phyloP scores from a whole-genome alignment of 1,140 invertebrate species.

The Hypsibius dujardini region DNA sequence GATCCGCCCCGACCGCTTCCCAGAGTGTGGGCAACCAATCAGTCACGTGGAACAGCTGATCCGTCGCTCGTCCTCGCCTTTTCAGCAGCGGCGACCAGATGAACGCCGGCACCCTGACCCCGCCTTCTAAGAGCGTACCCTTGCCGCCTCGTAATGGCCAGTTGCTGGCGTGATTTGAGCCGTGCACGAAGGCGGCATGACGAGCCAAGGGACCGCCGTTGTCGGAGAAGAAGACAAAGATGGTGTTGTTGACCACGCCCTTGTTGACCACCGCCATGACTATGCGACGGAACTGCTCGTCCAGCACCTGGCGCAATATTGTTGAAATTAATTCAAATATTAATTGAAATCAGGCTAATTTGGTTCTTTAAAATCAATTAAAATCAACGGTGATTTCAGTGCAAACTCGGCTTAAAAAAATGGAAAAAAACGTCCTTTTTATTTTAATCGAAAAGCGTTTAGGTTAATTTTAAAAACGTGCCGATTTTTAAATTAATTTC shows the following conservation, averaged over 20 bases:
- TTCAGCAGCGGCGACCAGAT: slow-evolving; percentile 56
- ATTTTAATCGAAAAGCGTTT: too few relatives aligned
- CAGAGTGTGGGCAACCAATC: slow-evolving; percentile 76
- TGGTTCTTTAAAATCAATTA: too few relatives aligned
- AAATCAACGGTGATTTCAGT: too few relatives aligned
- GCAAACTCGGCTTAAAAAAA: too few relatives aligned
- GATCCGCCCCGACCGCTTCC: slow-evolving; percentile 32
- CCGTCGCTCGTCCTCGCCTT: slow-evolving; percentile 38
- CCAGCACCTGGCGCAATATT: too few relatives aligned
- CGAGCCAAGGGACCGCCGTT: slow-evolving; percentile 52
- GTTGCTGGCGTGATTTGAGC: slow-evolving; percentile 62
- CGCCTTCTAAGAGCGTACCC: slow-evolving; percentile 70
- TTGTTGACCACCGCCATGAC: slow-evolving; percentile 45
- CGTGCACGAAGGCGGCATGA: slow-evolving; percentile 47
- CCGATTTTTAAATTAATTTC: too few relatives aligned
- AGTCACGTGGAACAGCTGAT: slow-evolving; percentile 55
- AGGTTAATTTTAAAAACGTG: too few relatives aligned
- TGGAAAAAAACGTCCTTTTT: too few relatives aligned
- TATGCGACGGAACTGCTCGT: slow-evolving; percentile 62
- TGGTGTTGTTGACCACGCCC: slow-evolving; percentile 53
- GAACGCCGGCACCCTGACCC: slow-evolving; percentile 54
- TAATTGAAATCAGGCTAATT: too few relatives aligned
- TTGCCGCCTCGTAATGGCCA: slow-evolving; percentile 57
- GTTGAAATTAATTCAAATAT: too few relatives aligned
- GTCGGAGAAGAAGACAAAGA: slow-evolving; percentile 66